Evolutionary conservation across 2,113 vertebrate species (phyloP).

Genomic region (Prionailurus viverrinus): DNA sequence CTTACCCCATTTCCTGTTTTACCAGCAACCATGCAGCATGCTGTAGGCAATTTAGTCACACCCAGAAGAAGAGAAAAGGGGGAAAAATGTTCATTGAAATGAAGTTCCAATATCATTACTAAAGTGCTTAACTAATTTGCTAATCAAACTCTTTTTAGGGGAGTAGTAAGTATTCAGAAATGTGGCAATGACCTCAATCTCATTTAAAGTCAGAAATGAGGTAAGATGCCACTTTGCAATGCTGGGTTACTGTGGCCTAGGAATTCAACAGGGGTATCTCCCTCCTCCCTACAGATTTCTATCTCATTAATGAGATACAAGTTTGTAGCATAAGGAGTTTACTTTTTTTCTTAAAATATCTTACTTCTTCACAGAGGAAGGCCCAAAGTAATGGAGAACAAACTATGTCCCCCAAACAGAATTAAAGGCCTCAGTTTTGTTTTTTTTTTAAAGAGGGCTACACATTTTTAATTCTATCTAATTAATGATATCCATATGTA

Average conservation of each 20-base stretch:
- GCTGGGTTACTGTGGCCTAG: background rate
- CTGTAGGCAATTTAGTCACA: constrained; percentile 87
- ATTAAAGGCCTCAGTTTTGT: background rate
- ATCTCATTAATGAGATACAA: constrained; percentile 46
- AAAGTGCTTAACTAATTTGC: constrained; percentile 63
- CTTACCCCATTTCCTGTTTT: constrained; percentile 95
- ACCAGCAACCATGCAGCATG: constrained; percentile 95
- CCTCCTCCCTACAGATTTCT: constrained; percentile 46
- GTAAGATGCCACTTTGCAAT: constrained; percentile 53
- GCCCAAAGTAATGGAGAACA: constrained; percentile 17
- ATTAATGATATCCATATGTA: constrained; percentile 12
- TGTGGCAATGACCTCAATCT: constrained; percentile 57
- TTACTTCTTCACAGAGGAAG: constrained; percentile 46
- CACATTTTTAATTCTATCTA: constrained; percentile 27
- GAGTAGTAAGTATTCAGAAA: constrained; percentile 58
- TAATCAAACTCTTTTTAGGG: constrained; percentile 63
- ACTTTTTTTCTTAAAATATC: constrained; percentile 42
- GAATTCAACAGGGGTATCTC: constrained; percentile 57
- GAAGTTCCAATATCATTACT: constrained; percentile 67
- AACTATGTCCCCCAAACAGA: background rate
- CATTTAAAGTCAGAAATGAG: constrained; percentile 64
- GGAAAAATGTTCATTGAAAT: constrained; percentile 73
- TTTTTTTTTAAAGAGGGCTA: background rate
- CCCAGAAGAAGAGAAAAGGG: constrained; percentile 80
- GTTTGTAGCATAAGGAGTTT: constrained; percentile 36